A percentile compares a stretch with the other conserved stretches of the same genome.
phyloP scores from a whole-genome alignment of 2,113 vertebrate species.

The Gymnogyps californianus region DNA sequence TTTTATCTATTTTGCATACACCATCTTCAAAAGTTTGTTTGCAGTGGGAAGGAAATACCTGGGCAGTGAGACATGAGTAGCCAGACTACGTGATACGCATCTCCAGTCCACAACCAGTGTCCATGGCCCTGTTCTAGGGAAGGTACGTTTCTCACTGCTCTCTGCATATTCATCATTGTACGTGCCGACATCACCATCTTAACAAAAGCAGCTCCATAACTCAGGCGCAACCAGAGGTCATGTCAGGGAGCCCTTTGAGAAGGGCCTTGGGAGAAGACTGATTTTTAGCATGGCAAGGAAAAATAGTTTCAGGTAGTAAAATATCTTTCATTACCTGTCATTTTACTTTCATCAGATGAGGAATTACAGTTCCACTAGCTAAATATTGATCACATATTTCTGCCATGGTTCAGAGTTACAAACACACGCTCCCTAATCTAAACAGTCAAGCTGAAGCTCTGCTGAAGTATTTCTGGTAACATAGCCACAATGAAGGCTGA shows the following conservation, averaged over 20 bases:
- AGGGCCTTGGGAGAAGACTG: neutral
- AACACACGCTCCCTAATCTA: neutral
- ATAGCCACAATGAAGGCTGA: neutral
- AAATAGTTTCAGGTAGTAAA: neutral
- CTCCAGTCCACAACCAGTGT: neutral
- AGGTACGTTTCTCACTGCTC: neutral
- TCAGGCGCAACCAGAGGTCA: neutral
- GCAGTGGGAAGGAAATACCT: neutral
- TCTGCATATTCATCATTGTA: rapidly evolving
- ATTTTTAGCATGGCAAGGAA: neutral
- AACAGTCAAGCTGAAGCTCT: neutral
- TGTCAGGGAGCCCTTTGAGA: neutral
- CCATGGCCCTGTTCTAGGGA: neutral
- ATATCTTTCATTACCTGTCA: neutral
- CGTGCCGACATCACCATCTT: neutral
- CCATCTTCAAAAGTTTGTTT: neutral
- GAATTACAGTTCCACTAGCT: neutral
- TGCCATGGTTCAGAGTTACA: neutral
- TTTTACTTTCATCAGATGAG: neutral
- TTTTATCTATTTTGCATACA: neutral
- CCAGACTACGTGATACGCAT: rapidly evolving
- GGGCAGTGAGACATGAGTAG: neutral
- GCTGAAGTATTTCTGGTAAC: neutral
- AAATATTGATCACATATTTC: neutral
- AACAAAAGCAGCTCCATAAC: neutral